These are phyloP conservation scores for Dryoscopus gambensis DNA, from an alignment of 2,113 vertebrate genomes.

Conservation along the genomic window DNA sequence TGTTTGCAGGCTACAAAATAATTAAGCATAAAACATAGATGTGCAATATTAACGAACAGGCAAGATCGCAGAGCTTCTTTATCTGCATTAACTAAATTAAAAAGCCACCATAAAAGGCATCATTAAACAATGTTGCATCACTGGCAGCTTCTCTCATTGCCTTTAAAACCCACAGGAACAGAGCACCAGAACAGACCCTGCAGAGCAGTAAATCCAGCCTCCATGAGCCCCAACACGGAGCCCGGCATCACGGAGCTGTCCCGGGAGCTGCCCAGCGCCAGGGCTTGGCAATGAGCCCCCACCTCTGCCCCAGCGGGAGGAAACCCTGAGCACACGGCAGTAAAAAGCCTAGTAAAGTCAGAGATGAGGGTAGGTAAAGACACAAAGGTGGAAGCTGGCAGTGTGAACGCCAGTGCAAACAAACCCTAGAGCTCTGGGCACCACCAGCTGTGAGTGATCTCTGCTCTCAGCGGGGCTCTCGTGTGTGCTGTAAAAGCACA, in stretches of 20 bases:
- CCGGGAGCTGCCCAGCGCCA: fast-evolving
- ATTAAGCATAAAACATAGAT: not conserved
- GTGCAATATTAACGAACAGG: not conserved
- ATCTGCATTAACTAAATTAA: not conserved
- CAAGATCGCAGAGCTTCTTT: not conserved
- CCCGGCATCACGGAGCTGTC: fast-evolving
- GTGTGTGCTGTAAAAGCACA: fast-evolving
- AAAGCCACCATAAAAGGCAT: not conserved
- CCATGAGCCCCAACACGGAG: fast-evolving
- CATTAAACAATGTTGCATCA: not conserved
- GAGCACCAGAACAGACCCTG: not conserved
- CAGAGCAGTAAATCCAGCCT: not conserved
- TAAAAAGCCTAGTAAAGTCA: not conserved
- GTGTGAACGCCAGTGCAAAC: not conserved
- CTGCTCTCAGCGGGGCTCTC: not conserved
- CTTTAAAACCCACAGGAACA: not conserved
- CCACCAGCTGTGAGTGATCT: not conserved
- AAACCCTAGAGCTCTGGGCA: not conserved
- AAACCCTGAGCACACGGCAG: fast-evolving
- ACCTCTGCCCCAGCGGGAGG: not conserved
- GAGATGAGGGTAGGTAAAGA: not conserved
- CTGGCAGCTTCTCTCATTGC: not conserved
- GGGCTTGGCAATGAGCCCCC: fast-evolving
- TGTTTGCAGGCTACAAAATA: not conserved
- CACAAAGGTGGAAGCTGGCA: not conserved